Evolutionary conservation across 1,140 invertebrate genomes (phyloP), one percentile per base, ranked within the genome.

Genomic region (Gerris buenoi): DNA sequence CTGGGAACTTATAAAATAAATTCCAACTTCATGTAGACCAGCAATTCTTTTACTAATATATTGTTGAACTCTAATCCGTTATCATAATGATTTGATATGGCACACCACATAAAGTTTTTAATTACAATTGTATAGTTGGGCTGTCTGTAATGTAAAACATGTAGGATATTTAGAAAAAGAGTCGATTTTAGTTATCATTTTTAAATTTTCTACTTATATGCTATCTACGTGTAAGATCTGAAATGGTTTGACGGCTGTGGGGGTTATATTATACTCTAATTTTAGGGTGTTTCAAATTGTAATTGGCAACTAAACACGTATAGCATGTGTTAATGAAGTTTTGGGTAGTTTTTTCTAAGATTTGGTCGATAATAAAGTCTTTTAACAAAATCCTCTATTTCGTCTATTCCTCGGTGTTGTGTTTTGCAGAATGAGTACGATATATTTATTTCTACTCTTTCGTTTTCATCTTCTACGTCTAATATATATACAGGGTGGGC

Each of bases 151-250:
- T 25, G 10, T 60, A 60, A 14, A 60, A 3, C 10, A 10, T 60
- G 10, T 10, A 5, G 58, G 10, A 25, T 60, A 60, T 60, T 60
- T 60, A 22, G 15, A 60, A 60, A 60, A 60, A 5, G 58, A 60
- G 23, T 60, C 58, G 5, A 60, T 22, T 60, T 14, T 22, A 22
- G 58, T 13, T 60, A 60, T 5, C 3, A 60, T 14, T 3, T 13
- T 13, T 5, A 5, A 13, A 22, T 60, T 60, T 10, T 60, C 58
- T 60, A 60, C 3, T 60, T 10, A 14, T 60, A 60, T 22, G 23
- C 58, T 60, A 22, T 60, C 58, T 3, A 60, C 23, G 23, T 60
- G 58, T 60, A 60, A 22, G 15, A 25, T 60, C 22, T 73, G 66
- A 46, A 46, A 46, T 5, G 58, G 23, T 13, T 22, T 3, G 3